These are phyloP conservation scores for Psilopsiagon aurifrons DNA, from an alignment of 2,113 vertebrate species.

Conservation along the genomic window DNA sequence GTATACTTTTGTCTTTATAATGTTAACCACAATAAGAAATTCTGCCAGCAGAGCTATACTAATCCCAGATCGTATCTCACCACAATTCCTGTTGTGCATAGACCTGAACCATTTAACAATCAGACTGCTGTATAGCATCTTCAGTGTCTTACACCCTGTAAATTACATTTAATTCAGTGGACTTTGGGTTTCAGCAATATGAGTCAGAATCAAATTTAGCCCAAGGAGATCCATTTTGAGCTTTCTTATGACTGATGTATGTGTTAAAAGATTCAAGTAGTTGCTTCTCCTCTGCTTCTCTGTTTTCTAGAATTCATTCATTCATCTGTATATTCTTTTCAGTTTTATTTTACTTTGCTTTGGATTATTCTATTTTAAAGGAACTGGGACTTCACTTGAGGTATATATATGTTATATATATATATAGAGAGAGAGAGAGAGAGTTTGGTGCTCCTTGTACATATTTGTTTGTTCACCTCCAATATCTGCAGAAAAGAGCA, in stretches of 20 bases:
- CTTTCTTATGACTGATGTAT: neutral
- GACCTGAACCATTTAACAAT: neutral
- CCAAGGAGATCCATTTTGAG: neutral
- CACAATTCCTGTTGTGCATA: neutral
- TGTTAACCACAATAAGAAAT: neutral
- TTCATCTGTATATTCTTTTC: neutral
- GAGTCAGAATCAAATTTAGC: neutral
- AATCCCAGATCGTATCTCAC: neutral
- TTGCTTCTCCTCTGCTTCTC: neutral
- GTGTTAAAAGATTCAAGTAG: neutral
- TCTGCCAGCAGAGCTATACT: neutral
- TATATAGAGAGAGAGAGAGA: neutral
- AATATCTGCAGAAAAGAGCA: neutral
- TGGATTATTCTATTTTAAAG: neutral
- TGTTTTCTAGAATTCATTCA: neutral
- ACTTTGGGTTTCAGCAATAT: neutral
- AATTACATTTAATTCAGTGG: neutral
- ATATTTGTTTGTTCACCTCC: neutral
- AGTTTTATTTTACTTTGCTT: neutral
- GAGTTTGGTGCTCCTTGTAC: neutral
- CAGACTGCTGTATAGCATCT: neutral
- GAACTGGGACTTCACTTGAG: neutral
- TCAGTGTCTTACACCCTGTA: neutral
- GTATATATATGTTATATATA: neutral
- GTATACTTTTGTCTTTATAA: neutral